A percentile compares a stretch with the other conserved stretches of the same genome.
These are phyloP conservation scores for Ditylenchus dipsaci DNA, from an alignment of 1,140 invertebrate genomes.

Conservation along the genomic window DNA sequence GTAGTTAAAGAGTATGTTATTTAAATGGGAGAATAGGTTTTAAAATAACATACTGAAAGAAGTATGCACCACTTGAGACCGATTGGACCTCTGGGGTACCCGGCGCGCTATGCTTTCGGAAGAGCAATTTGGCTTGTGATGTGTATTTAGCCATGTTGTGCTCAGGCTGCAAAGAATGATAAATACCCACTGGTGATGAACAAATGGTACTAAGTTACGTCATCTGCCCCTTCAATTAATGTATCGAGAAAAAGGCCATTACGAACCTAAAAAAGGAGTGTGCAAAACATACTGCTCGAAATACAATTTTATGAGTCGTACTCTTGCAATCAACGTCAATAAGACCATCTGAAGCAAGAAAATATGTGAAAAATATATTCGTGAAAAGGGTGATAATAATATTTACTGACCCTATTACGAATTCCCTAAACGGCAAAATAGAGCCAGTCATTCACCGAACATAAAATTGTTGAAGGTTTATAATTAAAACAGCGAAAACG, in stretches of 20 bases:
- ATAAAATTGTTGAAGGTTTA: too few species aligned
- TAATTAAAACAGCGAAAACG: too few species aligned
- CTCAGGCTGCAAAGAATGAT: conserved; percentile 43
- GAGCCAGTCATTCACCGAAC: too few species aligned
- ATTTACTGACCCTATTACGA: too few species aligned
- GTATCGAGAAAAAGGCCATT: conserved; percentile 90
- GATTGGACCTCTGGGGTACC: conserved; percentile 81
- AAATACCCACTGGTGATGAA: background rate
- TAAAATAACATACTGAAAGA: conserved; percentile 81
- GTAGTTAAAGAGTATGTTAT: conserved; percentile 49
- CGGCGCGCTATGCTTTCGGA: conserved; percentile 80
- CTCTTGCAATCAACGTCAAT: conserved; percentile 91
- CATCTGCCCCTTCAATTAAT: conserved; percentile 94
- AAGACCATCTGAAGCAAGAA: conserved; percentile 63
- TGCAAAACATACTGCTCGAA: too few species aligned
- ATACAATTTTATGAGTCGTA: too few species aligned
- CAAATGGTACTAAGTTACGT: conserved; percentile 66
- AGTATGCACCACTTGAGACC: conserved; percentile 89
- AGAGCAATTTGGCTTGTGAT: conserved; percentile 98
- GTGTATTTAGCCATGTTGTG: conserved; percentile 79
- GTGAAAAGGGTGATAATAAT: too few species aligned
- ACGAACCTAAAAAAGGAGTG: too few species aligned
- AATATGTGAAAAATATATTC: too few species aligned
- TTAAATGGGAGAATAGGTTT: background rate
- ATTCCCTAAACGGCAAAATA: too few species aligned